Evolutionary conservation across 1,140 invertebrate species (phyloP), one percentile per base, ranked within the genome.

Genomic region (Tetranychus cinnabarinus): DNA sequence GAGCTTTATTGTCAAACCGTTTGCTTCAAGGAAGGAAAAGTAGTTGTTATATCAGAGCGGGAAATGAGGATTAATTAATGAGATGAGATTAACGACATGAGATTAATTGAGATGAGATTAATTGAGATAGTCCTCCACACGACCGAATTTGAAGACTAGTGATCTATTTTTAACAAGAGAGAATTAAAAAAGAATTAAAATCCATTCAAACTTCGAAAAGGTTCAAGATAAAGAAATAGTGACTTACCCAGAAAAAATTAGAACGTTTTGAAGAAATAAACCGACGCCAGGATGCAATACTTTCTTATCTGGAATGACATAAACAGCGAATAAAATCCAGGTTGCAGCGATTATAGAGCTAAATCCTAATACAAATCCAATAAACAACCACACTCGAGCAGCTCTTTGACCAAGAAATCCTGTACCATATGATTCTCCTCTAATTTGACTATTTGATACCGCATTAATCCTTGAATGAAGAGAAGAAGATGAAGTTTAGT

Each of bases 291-390:
- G 83, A 61, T 61, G 60, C 12, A 61, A 45, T 3, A 48, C 31
- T 15, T 31, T 62, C 59, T 68, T 64, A 71, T 68, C 63, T 55
- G 67, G 65, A 36, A 72, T 69, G 4, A 78, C 74, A 68, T 79
- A 79, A 55, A 71, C 70, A 10, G 74, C 85, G 76, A 97, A 92
- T 61, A 97, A 78, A 65, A 98, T 89, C 91, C 91, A 96, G 68
- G 86, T 84, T 12, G 91, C 82, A 34, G 89, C 91, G 69, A 97
- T 95, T 10, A 97, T 80, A 3, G 90, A 82, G 1, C 87, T 86
- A 75, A 99, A 98, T 59, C 89, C 89, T 67, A 97, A 79, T 1
- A 97, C 82, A 75, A 98, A 96, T 4, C 92, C 95, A 56, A 93
- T 73, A 70, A 98, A 95, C 0, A 99, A 75, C 90, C 92, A 97